phyloP scores from a whole-genome alignment of 30 jellyfish, hydroid and myxozoan genomes.

The Mastigias papua region DNA sequence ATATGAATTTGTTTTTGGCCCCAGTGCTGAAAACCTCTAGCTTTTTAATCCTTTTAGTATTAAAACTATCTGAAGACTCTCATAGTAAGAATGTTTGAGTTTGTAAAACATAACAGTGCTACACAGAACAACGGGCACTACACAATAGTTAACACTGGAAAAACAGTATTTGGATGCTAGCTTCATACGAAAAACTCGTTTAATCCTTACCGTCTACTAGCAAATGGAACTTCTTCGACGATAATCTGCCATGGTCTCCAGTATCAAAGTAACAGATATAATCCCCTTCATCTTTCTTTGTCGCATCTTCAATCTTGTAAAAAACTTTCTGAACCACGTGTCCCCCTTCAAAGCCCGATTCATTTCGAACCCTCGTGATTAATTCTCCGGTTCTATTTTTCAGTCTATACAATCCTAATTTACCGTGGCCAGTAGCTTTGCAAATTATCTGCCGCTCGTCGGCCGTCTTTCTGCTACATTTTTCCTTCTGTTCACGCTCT shows the following conservation, averaged over 20 bases:
- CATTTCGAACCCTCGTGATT: background rate
- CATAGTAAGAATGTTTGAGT: too few species aligned
- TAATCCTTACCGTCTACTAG: background rate
- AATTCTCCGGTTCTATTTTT: background rate
- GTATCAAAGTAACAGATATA: slow-evolving; percentile 20
- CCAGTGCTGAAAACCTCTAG: too few species aligned
- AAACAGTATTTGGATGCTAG: too few species aligned
- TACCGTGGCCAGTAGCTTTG: slow-evolving; percentile 12
- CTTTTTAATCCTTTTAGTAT: too few species aligned
- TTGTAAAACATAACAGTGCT: too few species aligned
- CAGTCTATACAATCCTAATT: background rate
- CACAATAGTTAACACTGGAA: background rate
- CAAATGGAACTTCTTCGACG: background rate
- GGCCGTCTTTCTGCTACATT: slow-evolving; percentile 7
- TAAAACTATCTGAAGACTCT: too few species aligned
- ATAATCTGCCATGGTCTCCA: background rate
- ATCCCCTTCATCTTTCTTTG: slow-evolving; percentile 37
- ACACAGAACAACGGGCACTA: too few species aligned
- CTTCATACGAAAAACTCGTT: too few species aligned
- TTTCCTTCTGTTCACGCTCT: background rate
- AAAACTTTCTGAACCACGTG: background rate
- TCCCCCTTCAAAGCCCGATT: background rate
- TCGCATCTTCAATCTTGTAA: slow-evolving; percentile 14
- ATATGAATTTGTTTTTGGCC: too few species aligned
- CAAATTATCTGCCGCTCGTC: slow-evolving; percentile 23